Evolutionary conservation across 1,140 invertebrate genomes (phyloP).

Genomic region (Drosophila willistoni): DNA sequence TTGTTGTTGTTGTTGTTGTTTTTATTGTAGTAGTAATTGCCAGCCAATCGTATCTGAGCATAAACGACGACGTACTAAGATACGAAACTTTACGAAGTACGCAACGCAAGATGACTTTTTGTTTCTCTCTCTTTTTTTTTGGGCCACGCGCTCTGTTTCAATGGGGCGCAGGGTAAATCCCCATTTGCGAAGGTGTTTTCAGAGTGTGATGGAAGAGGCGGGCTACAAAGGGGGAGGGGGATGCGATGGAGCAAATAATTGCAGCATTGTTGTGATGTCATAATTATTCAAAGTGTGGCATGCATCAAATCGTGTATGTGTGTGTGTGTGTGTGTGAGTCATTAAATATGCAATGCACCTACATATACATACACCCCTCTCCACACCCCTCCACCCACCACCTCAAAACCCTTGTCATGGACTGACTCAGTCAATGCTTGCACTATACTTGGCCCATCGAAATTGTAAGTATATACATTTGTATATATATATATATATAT

Average conservation of each 20-base stretch:
- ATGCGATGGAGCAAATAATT: not conserved
- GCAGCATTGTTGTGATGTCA: constrained; percentile 1
- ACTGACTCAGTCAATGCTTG: too few species aligned
- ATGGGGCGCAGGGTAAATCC: not conserved
- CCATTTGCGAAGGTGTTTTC: not conserved
- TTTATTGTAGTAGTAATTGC: not conserved
- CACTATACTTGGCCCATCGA: too few species aligned
- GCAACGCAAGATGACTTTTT: not conserved
- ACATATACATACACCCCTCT: not conserved
- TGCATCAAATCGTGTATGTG: not conserved
- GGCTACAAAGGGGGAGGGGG: too few species aligned
- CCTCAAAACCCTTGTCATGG: not conserved
- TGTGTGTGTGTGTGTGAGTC: constrained; percentile 3
- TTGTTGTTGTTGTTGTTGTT: not conserved
- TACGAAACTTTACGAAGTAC: constrained; percentile 9
- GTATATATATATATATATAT: too few species aligned
- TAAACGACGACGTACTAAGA: constrained; percentile 25
- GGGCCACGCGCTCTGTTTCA: not conserved
- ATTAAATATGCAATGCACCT: constrained; percentile 21
- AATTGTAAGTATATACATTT: too few species aligned
- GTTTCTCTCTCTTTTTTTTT: too few species aligned
- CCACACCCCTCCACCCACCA: not conserved
- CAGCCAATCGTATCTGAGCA: constrained; percentile 47
- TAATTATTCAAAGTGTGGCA: constrained; percentile 14
- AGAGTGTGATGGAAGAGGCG: not conserved